Conservation (phyloP, 2,113 vertebrate species). For the Chionodraco myersi region DNA sequence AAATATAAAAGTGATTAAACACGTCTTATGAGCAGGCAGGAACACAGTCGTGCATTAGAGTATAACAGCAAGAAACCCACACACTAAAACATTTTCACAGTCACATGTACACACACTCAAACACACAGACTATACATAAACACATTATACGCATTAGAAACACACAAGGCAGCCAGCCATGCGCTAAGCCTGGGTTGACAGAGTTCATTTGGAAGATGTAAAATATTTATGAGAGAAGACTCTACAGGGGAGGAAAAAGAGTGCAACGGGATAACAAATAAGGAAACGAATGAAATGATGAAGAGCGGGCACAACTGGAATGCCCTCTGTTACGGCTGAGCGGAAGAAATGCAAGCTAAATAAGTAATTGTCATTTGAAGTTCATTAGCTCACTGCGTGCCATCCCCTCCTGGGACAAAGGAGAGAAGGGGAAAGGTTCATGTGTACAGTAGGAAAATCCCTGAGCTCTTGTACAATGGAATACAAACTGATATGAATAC, state of each 20-base stretch:
- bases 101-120: slow-evolving; percentile 9
- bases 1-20: slow-evolving; percentile 17
- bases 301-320: slow-evolving; percentile 39
- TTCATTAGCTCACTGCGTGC: slow-evolving; percentile 60
- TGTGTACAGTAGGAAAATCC: slow-evolving; percentile 11
- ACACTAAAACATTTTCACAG: not conserved
- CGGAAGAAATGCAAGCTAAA: slow-evolving; percentile 51
- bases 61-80: slow-evolving; percentile 17
- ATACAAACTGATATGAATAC: not conserved
- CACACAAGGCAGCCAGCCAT: slow-evolving; percentile 52
- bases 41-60: not conserved
- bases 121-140: slow-evolving; percentile 14
- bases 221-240: slow-evolving; percentile 82
- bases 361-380: slow-evolving; percentile 71
- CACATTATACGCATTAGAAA: slow-evolving; percentile 51
- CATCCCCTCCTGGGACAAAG: slow-evolving; percentile 30
- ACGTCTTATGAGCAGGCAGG: not conserved
- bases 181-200: slow-evolving; percentile 65
- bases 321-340: slow-evolving; percentile 47
- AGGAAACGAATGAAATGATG: slow-evolving; percentile 45
- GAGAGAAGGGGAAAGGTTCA: slow-evolving; percentile 16
- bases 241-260: slow-evolving; percentile 58
- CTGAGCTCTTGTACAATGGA: not conserved
- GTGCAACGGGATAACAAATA: slow-evolving; percentile 43
- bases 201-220: slow-evolving; percentile 79